Evolutionary conservation across 2,888 invertebrate species (phyloP), one percentile per base, ranked within the genome.

Genomic region (Hydraecia micacea): DNA sequence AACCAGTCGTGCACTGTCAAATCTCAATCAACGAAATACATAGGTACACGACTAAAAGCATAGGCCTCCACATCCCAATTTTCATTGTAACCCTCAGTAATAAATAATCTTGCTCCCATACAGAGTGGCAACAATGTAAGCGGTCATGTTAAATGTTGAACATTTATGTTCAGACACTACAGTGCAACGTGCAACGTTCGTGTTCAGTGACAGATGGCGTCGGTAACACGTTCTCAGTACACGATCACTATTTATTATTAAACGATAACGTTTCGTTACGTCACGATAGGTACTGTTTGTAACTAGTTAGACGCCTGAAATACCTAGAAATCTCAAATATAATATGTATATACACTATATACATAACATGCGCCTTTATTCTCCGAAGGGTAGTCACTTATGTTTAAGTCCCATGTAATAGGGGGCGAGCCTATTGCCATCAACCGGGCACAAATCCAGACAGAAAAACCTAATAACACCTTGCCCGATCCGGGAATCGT

Each of bases 131-230:
- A 73, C 81, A 52, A 62, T 73, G 77, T 86, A 52, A 32, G 73
- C 52, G 73, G 73, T 65, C 71, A 65, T 86, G 86, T 86, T 68
- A 71, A 63, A 82, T 75, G 73, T 73, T 71, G 42, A 73, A 76
- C 73, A 81, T 76, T 73, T 58, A 86, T 68, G 71, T 73, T 76
- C 60, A n/a, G 81, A 84, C 73, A 73, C 84, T 72, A 85, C 76
- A 84, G 62, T 86, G 70, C 86, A 86, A 52, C 46, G 79, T 75
- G 74, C 72, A 77, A 75, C 70, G 83, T 76, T 73, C 86, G 39
- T 85, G 84, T 84, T 70, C 65, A n/a, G 28, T 46, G 87, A 67
- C 80, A 86, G 84, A 75, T 85, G 85, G 68, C 55, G 46, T 32
- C 60, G 69, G 68, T 80, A 77, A 76, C 76, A 80, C 77, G 74